Conservation (phyloP, 2,113 vertebrate species). For the Scatophagus argus region DNA sequence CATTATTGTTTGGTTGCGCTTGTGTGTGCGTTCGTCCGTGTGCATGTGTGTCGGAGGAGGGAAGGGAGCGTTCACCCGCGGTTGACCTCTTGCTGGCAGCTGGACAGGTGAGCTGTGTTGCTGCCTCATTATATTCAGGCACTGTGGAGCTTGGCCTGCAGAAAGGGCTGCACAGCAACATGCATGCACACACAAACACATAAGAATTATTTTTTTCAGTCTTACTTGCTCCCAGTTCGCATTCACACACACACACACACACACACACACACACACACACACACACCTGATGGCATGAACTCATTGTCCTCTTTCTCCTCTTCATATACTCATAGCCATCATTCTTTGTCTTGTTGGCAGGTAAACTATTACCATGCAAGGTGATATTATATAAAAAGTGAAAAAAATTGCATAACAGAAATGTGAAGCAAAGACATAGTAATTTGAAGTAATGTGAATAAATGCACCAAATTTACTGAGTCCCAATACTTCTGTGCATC, state of each 20-base stretch:
- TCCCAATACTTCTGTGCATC: too few relatives aligned
- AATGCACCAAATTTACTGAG: too few relatives aligned
- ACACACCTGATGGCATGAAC: background rate
- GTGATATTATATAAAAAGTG: too few relatives aligned
- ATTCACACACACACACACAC: background rate
- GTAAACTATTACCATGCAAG: background rate
- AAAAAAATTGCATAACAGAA: too few relatives aligned
- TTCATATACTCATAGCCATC: background rate
- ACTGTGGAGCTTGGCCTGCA: conserved; percentile 34
- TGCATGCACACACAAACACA: conserved; percentile 34
- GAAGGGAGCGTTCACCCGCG: conserved; percentile 47
- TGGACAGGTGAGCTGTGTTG: conserved; percentile 57
- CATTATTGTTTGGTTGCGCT: background rate
- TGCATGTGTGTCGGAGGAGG: conserved; percentile 31
- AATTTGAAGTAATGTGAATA: too few relatives aligned
- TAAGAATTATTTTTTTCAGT: background rate
- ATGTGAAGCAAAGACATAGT: too few relatives aligned
- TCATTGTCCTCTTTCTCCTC: background rate
- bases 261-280: background rate
- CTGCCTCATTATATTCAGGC: conserved; percentile 70
- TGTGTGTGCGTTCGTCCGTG: conserved; percentile 5
- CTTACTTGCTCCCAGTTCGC: background rate
- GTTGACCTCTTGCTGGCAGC: conserved; percentile 66
- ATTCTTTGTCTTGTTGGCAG: background rate
- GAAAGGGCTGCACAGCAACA: conserved; percentile 45